Evolutionary conservation across 2,797 vertebrate species (phyloP), one percentile per base, ranked within the genome.

Genomic region (Enteromius thamalakanensis): DNA sequence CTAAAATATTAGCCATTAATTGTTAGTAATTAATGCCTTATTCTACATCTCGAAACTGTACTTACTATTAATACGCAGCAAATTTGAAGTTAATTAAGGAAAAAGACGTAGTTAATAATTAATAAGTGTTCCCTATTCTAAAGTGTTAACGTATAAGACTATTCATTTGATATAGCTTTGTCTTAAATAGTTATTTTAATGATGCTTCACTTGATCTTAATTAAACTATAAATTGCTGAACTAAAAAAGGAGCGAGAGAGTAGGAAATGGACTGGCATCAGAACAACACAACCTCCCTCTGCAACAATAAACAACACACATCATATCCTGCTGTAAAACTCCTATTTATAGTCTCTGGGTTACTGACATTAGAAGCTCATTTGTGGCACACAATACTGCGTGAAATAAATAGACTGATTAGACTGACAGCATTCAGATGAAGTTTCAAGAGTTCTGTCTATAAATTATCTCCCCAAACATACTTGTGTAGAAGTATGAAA

Each of bases 181-280:
- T 58, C 53, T 58, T 34, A 21, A 37, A 67, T 37, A 11, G 19
- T 1, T 26, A 3, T 29, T 29, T 71, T 49, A 49, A 71, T 26
- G 40, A 70, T 45, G n/a, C 7, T 42, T 70, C 68, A 15, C 0
- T 29, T 15, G 29, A n/a, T 47, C 32, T 75, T 34, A 55, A 37
- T 37, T 75, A 0, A 7, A 53, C 19, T 34, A 32, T 74, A 10
- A n/a, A 32, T 32, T 32, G 2, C 10, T 75, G 11, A 75, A 37
- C 2, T 14, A 51, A 75, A 14, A 75, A 62, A 26, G 11, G 19
- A 70, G 75, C 15, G 6, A 69, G 42, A 60, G 76, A 71, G 70
- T 45, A 68, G 47, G 83, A 87, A 85, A 89, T 82, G 23, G 84
- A 82, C 81, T 85, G 79, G 42, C 71, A 70, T 80, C 42, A 83